Evolutionary conservation across 2,797 vertebrate species (phyloP).

Genomic region (Gymnoscopelus braueri): DNA sequence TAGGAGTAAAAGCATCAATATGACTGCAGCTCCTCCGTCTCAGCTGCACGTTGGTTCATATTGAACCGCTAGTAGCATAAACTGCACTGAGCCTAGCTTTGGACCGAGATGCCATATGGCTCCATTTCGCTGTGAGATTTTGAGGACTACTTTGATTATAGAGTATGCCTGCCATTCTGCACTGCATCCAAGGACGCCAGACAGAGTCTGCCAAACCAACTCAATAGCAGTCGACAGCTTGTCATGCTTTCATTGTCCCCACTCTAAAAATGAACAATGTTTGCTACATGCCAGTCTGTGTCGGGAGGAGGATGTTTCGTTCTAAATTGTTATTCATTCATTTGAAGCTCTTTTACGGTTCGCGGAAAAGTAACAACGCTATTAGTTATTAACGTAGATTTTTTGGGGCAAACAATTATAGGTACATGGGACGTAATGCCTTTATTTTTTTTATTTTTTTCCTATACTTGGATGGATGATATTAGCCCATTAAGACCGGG

Average conservation of each 20-base stretch:
- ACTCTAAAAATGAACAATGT: slow-evolving; percentile 14
- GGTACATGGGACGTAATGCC: no score
- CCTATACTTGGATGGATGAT: no score
- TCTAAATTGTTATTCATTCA: neutral
- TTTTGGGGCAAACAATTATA: no score
- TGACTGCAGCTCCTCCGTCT: neutral
- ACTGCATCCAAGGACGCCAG: slow-evolving; percentile 24
- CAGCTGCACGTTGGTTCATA: neutral
- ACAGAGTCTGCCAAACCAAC: slow-evolving; percentile 27
- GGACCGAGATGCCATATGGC: slow-evolving; percentile 25
- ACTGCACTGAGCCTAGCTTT: slow-evolving; percentile 15
- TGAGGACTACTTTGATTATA: slow-evolving; percentile 37
- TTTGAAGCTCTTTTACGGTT: neutral
- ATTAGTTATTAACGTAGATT: no score
- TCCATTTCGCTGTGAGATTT: slow-evolving; percentile 35
- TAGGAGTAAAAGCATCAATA: neutral
- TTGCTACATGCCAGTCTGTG: neutral
- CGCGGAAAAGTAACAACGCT: no score
- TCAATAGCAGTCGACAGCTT: slow-evolving; percentile 33
- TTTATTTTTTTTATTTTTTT: no score
- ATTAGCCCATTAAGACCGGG: no score
- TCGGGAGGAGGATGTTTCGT: neutral
- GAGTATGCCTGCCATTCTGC: slow-evolving; percentile 29
- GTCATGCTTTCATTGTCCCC: slow-evolving; percentile 27
- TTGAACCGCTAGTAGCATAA: slow-evolving; percentile 4